phyloP scores from a whole-genome alignment of 92 coral and sea anemone species.

The Porites evermanni region DNA sequence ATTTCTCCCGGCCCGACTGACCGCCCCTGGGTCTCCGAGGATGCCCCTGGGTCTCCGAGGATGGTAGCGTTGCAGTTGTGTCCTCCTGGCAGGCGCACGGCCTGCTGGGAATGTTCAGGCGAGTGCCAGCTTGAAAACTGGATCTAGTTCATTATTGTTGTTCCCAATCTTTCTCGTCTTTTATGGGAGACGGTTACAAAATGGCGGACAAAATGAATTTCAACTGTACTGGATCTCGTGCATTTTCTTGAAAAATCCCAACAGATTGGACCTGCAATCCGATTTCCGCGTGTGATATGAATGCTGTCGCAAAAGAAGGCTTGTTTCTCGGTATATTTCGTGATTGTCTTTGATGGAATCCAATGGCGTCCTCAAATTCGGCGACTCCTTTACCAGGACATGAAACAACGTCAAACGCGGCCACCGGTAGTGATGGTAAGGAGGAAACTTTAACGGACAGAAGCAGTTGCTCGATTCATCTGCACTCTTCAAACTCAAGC shows the following conservation, averaged over 20 bases:
- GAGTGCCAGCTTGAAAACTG: neutral
- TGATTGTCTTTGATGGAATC: neutral
- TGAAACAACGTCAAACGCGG: neutral
- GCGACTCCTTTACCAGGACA: neutral
- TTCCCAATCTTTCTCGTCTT: constrained; percentile 16
- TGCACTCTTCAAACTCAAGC: neutral
- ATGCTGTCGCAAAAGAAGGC: neutral
- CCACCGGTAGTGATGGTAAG: neutral
- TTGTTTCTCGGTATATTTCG: neutral
- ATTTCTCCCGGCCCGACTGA: too few species aligned
- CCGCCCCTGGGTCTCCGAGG: too few species aligned
- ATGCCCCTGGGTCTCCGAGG: too few species aligned
- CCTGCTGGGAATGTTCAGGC: neutral
- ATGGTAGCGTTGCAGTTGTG: too few species aligned
- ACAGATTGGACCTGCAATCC: neutral
- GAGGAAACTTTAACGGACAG: neutral
- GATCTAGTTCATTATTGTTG: constrained; percentile 11
- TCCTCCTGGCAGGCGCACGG: too few species aligned
- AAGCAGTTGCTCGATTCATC: neutral
- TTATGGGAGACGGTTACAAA: constrained; percentile 38
- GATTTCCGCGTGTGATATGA: neutral
- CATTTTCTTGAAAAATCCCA: neutral
- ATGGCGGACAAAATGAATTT: constrained; percentile 40
- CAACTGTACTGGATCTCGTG: neutral
- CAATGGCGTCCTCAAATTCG: constrained; percentile 32